These are phyloP conservation scores for Dufourea novaeangliae DNA, from an alignment of 1,140 invertebrate species.

Conservation along the genomic window DNA sequence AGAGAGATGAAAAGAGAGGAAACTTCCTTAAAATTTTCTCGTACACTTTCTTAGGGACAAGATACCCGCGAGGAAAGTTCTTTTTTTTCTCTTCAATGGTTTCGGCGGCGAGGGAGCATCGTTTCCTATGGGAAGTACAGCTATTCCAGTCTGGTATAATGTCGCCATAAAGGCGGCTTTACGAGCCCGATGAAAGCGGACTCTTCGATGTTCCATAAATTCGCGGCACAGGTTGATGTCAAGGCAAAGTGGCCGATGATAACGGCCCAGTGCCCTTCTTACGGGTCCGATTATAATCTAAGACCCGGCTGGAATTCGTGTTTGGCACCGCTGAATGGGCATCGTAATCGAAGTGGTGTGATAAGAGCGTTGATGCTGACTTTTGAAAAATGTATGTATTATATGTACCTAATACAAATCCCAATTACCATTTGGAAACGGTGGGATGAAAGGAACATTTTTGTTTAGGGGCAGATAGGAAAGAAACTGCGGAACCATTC, in stretches of 20 bases:
- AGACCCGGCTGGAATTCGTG: not conserved
- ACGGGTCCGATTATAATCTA: conserved; percentile 11
- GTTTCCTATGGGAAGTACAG: conserved; percentile 19
- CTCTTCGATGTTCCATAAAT: conserved; percentile 43
- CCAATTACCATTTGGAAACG: too few species aligned
- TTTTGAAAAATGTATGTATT: not conserved
- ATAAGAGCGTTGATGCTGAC: not conserved
- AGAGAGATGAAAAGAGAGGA: too few species aligned
- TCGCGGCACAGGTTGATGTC: not conserved
- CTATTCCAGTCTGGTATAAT: conserved; percentile 23
- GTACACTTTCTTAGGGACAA: too few species aligned
- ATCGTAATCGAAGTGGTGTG: not conserved
- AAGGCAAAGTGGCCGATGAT: conserved; percentile 27
- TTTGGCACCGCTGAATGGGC: not conserved
- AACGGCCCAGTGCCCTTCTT: not conserved
- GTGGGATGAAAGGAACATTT: too few species aligned
- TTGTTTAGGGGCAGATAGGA: too few species aligned
- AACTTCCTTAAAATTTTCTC: conserved; percentile 1
- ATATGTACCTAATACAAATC: too few species aligned
- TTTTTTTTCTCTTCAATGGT: not conserved
- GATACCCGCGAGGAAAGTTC: not conserved
- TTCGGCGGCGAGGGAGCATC: not conserved
- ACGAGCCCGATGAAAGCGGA: conserved; percentile 37
- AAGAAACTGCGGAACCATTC: too few species aligned
- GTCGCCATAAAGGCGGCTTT: conserved; percentile 38